A percentile compares a stretch with the other conserved stretches of the same genome.
phyloP scores from a whole-genome alignment of 53 echinoderm and acorn worm genomes.

The Mesocentrotus franciscanus region DNA sequence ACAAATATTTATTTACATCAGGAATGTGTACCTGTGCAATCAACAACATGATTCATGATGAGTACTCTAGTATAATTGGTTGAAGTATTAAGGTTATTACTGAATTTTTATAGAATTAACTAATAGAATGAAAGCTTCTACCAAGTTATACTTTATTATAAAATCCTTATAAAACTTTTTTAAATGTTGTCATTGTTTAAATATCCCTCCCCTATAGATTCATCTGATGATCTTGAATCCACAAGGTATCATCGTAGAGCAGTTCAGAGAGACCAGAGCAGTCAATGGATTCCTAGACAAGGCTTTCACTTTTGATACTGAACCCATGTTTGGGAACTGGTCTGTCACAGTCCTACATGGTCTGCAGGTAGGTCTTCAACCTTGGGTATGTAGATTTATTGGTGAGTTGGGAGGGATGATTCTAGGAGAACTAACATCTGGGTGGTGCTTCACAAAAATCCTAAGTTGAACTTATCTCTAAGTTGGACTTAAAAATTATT shows the following conservation, averaged over 20 bases:
- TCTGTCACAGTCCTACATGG: conserved; percentile 58
- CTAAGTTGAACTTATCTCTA: too few species aligned
- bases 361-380: conserved; percentile 21
- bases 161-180: background rate
- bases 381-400: background rate
- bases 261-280: conserved; percentile 47
- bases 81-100: background rate
- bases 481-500: too few species aligned
- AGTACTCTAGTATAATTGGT: too few species aligned
- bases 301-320: conserved; percentile 49
- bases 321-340: conserved; percentile 72
- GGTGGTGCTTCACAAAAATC: too few species aligned
- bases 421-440: background rate
- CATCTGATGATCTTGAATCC: conserved; percentile 62
- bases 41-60: background rate
- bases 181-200: background rate
- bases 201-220: background rate
- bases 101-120: background rate
- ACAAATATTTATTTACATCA: background rate
- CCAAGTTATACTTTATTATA: too few species aligned
- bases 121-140: background rate
- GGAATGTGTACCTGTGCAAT: background rate
- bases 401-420: background rate
- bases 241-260: conserved; percentile 60
- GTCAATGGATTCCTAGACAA: conserved; percentile 64